A percentile compares a stretch with the other conserved stretches of the same genome.
These are phyloP conservation scores for Recurvirostra avosetta DNA, from an alignment of 2,113 vertebrate genomes.

Conservation along the genomic window DNA sequence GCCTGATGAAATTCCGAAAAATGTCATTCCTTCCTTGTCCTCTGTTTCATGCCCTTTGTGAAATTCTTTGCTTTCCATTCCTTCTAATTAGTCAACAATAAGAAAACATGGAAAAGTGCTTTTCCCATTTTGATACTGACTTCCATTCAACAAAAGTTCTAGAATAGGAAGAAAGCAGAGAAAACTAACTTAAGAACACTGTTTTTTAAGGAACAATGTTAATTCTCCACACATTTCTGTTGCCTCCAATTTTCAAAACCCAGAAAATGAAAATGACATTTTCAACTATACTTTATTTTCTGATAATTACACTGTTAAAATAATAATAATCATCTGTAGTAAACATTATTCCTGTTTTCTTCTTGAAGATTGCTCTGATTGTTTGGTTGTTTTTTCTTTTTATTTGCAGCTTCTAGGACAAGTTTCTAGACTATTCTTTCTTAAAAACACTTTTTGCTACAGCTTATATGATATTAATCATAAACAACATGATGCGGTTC, in stretches of 20 bases:
- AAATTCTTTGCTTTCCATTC: background rate
- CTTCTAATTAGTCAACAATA: background rate
- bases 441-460: background rate
- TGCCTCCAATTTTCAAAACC: background rate
- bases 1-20: background rate
- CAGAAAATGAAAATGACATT: background rate
- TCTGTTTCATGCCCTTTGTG: background rate
- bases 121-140: background rate
- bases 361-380: background rate
- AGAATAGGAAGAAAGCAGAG: background rate
- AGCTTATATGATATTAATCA: background rate
- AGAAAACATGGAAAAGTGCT: background rate
- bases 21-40: background rate
- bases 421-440: background rate
- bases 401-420: background rate
- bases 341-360: background rate
- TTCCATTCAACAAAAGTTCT: background rate
- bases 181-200: background rate
- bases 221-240: background rate
- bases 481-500: background rate
- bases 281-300: background rate
- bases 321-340: background rate
- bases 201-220: background rate
- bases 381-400: background rate
- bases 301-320: background rate